These are phyloP conservation scores for Actinernus sp. DNA, from an alignment of 92 coral and sea anemone genomes.

Conservation along the genomic window DNA sequence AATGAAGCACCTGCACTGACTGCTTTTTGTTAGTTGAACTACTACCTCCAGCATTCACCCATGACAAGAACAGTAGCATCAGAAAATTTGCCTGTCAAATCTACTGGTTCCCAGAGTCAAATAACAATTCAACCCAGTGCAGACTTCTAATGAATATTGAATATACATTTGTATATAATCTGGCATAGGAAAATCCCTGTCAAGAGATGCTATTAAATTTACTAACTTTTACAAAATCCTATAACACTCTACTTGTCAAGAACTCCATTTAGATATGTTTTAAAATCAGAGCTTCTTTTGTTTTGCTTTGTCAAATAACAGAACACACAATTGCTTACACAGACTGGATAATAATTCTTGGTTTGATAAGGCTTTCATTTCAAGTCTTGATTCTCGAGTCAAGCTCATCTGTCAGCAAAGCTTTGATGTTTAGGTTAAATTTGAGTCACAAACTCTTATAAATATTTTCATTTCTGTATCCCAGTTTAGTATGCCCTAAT, in stretches of 20 bases:
- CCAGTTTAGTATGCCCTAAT: too few species aligned
- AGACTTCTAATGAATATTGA: conserved; percentile 36
- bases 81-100: conserved; percentile 12
- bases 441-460: too few species aligned
- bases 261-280: background rate
- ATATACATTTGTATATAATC: background rate
- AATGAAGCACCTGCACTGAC: background rate
- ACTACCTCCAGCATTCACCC: background rate
- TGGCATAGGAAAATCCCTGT: background rate
- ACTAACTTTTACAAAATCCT: background rate
- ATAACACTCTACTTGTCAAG: background rate
- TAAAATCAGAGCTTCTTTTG: background rate
- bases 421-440: too few species aligned
- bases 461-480: too few species aligned
- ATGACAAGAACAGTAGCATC: conserved; percentile 14
- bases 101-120: conserved; percentile 43
- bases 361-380: background rate
- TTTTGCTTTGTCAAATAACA: background rate
- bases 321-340: background rate
- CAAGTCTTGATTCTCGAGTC: background rate
- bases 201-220: background rate
- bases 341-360: background rate
- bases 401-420: too few species aligned
- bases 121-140: conserved; percentile 10
- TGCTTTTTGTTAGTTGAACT: too few species aligned